Conservation (phyloP, 2,888 invertebrate genomes). For the Tenodera sinensis region DNA sequence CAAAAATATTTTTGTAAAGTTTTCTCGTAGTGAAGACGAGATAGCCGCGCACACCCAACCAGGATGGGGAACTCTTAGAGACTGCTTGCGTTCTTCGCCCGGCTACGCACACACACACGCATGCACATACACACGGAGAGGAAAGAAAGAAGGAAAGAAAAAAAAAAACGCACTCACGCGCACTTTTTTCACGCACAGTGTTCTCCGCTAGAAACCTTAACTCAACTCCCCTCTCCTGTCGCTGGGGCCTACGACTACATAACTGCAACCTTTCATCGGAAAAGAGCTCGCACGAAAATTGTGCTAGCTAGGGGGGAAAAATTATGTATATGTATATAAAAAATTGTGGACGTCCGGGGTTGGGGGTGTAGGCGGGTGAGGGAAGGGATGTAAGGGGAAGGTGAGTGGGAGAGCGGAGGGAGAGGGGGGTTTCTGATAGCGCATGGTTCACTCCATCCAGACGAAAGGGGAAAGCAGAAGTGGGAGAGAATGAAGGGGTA, state of each 20-base stretch:
- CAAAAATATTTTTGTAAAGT: neutral
- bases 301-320: conserved; percentile 3
- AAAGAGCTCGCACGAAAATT: conserved; percentile 21
- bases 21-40: neutral
- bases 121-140: neutral
- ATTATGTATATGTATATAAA: neutral
- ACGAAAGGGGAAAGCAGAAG: neutral
- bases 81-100: conserved; percentile 13
- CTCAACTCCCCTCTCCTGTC: neutral
- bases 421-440: neutral
- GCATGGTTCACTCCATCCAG: neutral
- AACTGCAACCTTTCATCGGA: conserved; percentile 29
- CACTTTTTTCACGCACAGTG: conserved; percentile 42
- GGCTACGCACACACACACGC: conserved; percentile 28
- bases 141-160: neutral
- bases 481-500: neutral
- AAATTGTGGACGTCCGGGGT: neutral
- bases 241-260: neutral
- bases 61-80: neutral
- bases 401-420: neutral
- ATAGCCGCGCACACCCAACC: neutral
- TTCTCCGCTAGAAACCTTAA: conserved; percentile 1
- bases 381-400: neutral
- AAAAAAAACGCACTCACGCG: conserved; percentile 34
- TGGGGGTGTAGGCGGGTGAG: conserved; percentile 11